Base-by-base conservation (phyloP, 2,113 vertebrate genomes). In the Cyprinodon variegatus region DNA sequence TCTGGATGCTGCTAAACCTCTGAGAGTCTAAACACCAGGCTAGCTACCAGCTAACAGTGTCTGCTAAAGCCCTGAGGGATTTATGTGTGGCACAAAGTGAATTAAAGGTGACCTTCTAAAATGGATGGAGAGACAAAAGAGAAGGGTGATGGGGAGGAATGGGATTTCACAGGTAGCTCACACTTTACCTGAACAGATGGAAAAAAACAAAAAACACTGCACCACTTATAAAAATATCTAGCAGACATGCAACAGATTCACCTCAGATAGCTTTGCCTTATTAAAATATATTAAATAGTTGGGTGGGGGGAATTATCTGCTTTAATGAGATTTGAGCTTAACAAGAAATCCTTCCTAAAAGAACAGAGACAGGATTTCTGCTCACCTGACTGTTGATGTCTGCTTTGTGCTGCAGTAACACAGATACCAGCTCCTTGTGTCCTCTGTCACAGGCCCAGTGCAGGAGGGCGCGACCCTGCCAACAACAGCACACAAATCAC, bases 371-470 rank as follows among this genome's bases (percentile, higher is more conserved):
- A 57, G 17, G 50, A 20, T 57, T 57, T 57, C 65, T 9, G 48
- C 95, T 95, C 94, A 97, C 97, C 96, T 98, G 97, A 91, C 94
- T 94, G 91, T 99, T 97, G 88, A 99, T 95, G 0, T 97, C 94
- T 6, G 97, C 97, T 81, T 94, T 94, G 4, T 96, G 93, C 43
- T 96, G 93, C 22, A 99, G 91, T 72, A 99, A 92, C 36, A 96
- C 85, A n/a, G 95, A 95, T 76, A 97, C 97, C 83, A 98, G 91
- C 46, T 99, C 96, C 86, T 96, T 97, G 89, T 98, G 98, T 85
- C 98, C 98, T 93, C 98, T 93, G 86, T 99, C 97, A 68, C 97
- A 98, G 0, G 97, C 96, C 97, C 98, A 99, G 79, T 98, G 97
- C 60, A 99, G 94, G 37, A 99, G 94, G 64, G 95, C 93, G 79